Conservation (phyloP, 2,113 vertebrate species). For the Typhlomys cinereus region DNA sequence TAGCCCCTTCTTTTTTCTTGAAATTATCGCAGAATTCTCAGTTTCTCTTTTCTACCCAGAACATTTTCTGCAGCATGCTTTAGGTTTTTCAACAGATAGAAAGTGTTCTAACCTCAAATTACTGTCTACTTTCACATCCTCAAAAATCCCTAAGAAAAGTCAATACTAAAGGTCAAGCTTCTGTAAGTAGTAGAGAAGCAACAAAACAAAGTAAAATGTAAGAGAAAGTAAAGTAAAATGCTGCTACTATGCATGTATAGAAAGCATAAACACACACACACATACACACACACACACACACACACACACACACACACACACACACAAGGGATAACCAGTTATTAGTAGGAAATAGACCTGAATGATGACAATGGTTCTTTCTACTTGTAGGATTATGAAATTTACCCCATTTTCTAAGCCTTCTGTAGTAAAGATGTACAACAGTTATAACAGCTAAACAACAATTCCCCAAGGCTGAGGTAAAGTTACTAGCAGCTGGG, state of each 20-base stretch:
- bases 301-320: not conserved
- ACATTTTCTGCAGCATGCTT: not conserved
- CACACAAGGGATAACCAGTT: rapidly evolving
- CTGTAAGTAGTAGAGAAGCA: not conserved
- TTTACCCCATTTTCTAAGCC: conserved; percentile 1
- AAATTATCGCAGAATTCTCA: not conserved
- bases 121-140: not conserved
- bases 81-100: not conserved
- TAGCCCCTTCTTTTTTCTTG: not conserved
- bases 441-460: not conserved
- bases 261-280: not conserved
- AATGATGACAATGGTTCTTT: not conserved
- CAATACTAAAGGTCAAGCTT: not conserved
- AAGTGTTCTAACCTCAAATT: not conserved
- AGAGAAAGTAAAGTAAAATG: conserved; percentile 21
- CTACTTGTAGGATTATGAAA: not conserved
- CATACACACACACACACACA: too few relatives aligned
- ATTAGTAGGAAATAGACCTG: not conserved
- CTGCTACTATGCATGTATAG: not conserved
- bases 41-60: not conserved
- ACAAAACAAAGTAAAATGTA: not conserved
- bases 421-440: not conserved
- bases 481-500: not conserved
- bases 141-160: not conserved
- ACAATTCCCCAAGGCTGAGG: too few relatives aligned